These are phyloP conservation scores for Idaea dimidiata DNA, from an alignment of 2,888 invertebrate species.

Conservation along the genomic window DNA sequence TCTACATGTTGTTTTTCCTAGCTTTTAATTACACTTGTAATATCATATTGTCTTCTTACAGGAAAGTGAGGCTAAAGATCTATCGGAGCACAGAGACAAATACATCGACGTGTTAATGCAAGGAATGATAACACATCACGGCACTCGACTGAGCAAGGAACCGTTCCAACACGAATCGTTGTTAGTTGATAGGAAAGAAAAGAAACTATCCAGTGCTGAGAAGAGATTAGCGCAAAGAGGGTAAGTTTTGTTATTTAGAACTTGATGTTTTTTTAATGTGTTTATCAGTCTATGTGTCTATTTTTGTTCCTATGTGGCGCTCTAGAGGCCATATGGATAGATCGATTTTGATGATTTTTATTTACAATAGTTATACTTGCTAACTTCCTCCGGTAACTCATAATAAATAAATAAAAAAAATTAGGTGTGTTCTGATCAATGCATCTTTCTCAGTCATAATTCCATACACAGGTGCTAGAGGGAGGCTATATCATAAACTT, in stretches of 20 bases:
- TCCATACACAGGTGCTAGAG: no score
- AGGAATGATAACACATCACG: constrained; percentile 83
- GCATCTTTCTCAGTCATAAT: no score
- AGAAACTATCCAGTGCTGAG: constrained; percentile 95
- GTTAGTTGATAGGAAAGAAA: constrained; percentile 95
- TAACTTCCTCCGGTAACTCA: no score
- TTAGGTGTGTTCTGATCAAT: no score
- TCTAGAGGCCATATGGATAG: no score
- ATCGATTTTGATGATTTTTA: no score
- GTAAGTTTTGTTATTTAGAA: constrained; percentile 37
- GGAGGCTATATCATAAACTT: no score
- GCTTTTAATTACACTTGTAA: no score
- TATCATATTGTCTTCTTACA: constrained; percentile 29
- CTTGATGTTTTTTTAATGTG: not conserved
- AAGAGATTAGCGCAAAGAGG: constrained; percentile 94
- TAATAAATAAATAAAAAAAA: no score
- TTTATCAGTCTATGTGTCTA: not conserved
- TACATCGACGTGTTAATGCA: constrained; percentile 92
- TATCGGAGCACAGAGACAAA: constrained; percentile 85
- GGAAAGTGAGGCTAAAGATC: constrained; percentile 89
- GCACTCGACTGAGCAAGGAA: constrained; percentile 85
- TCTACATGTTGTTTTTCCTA: no score
- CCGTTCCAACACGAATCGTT: constrained; percentile 98
- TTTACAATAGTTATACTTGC: no score
- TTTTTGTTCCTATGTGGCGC: no score